Percentiles rank a stretch among this genome's conserved stretches.
Evolutionary conservation across 2,797 vertebrate genomes (phyloP).

Genomic region (Manis javanica): DNA sequence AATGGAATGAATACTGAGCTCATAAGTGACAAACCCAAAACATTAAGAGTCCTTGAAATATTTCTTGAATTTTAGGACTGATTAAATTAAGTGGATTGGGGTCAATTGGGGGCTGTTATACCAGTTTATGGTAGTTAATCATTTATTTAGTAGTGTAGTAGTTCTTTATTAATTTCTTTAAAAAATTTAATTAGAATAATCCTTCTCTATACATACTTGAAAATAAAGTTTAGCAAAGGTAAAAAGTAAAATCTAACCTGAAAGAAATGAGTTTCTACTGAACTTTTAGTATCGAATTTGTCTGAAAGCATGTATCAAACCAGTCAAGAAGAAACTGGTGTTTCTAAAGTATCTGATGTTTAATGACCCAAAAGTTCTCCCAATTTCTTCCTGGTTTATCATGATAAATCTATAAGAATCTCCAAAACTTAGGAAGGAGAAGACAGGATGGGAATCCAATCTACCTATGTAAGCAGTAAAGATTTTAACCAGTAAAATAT

Average conservation of each 20-base stretch:
- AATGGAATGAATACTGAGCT: not conserved
- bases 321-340: not conserved
- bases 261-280: not conserved
- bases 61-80: not conserved
- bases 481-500: not conserved
- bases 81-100: not conserved
- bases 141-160: not conserved
- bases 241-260: not conserved
- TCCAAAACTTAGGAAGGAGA: not conserved
- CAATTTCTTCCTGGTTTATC: not conserved
- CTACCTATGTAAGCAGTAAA: not conserved
- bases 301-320: not conserved
- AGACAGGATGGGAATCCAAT: not conserved
- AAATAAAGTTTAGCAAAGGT: not conserved
- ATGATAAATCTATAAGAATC: not conserved
- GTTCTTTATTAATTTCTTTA: not conserved
- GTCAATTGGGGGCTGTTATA: not conserved
- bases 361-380: not conserved
- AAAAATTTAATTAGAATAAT: conserved; percentile 16
- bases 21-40: not conserved
- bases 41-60: not conserved
- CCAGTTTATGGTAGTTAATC: not conserved
- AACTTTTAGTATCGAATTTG: not conserved
- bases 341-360: not conserved
- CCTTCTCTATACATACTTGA: not conserved